Evolutionary conservation across 2,888 invertebrate species (phyloP).

Genomic region (Habroteleia sp.): DNA sequence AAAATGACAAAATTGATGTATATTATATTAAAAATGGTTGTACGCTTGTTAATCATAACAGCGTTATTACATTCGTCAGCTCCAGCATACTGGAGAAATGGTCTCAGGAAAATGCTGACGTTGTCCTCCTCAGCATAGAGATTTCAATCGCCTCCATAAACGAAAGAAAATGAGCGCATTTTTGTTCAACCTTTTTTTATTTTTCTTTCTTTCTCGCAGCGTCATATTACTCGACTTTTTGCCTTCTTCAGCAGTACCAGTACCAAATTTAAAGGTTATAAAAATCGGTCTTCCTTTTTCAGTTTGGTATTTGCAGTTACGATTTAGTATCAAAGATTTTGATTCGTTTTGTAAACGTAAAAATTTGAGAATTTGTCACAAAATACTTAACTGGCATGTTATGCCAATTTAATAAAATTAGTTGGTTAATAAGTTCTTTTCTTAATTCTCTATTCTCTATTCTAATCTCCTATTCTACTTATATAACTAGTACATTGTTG

Average conservation of each 20-base stretch:
- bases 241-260: slow-evolving; percentile 32
- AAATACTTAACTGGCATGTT: no score
- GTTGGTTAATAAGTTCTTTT: no score
- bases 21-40: neutral
- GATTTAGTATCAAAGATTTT: no score
- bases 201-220: slow-evolving; percentile 11
- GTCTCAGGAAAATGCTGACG: slow-evolving; percentile 25
- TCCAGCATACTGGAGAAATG: slow-evolving; percentile 8
- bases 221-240: slow-evolving; percentile 39
- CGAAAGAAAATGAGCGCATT: slow-evolving; percentile 25
- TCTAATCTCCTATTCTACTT: no score
- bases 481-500: no score
- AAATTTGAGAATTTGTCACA: neutral
- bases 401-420: no score
- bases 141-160: slow-evolving; percentile 39
- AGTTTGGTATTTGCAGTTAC: neutral
- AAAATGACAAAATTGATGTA: no score
- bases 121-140: slow-evolving; percentile 17
- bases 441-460: no score
- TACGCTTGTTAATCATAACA: slow-evolving; percentile 14
- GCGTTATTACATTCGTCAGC: slow-evolving; percentile 15
- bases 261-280: slow-evolving; percentile 26
- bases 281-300: slow-evolving; percentile 11
- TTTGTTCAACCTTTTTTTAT: slow-evolving; percentile 29
- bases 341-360: no score